phyloP scores from a whole-genome alignment of 2,888 invertebrate species.

The Drosophila stalkeri region DNA sequence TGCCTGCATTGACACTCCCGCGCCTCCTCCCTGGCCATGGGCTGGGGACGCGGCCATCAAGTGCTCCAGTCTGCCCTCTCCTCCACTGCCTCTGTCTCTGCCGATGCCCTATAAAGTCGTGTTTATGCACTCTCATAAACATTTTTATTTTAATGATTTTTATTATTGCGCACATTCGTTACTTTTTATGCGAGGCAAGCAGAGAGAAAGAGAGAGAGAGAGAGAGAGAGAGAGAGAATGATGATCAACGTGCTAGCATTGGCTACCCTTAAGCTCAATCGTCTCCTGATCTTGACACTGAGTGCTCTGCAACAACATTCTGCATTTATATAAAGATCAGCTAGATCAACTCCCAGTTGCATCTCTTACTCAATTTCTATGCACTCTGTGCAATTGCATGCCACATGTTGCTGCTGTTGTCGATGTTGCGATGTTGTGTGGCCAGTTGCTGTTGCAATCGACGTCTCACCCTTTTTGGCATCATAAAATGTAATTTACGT shows the following conservation, averaged over 20 bases:
- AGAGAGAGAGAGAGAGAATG: background rate
- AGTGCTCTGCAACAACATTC: slow-evolving; percentile 33
- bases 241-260: background rate
- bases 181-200: slow-evolving; percentile 71
- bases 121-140: slow-evolving; percentile 83
- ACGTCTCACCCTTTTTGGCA: slow-evolving; percentile 30
- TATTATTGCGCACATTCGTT: slow-evolving; percentile 82
- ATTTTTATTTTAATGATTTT: slow-evolving; percentile 84
- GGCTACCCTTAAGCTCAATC: slow-evolving; percentile 33
- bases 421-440: slow-evolving; percentile 26
- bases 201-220: background rate
- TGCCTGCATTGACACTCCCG: slow-evolving; percentile 70
- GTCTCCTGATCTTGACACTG: slow-evolving; percentile 50
- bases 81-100: slow-evolving; percentile 13
- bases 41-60: slow-evolving; percentile 51
- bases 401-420: slow-evolving; percentile 8
- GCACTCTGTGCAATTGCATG: slow-evolving; percentile 8
- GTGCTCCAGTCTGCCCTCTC: slow-evolving; percentile 43
- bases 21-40: slow-evolving; percentile 18
- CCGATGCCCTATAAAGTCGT: slow-evolving; percentile 53
- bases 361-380: background rate
- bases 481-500: slow-evolving; percentile 78
- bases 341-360: background rate
- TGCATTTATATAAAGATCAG: slow-evolving; percentile 2
- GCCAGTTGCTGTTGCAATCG: slow-evolving; percentile 32